Conservation (phyloP, 2,113 vertebrate genomes). For the Gracilinanus agilis region DNA sequence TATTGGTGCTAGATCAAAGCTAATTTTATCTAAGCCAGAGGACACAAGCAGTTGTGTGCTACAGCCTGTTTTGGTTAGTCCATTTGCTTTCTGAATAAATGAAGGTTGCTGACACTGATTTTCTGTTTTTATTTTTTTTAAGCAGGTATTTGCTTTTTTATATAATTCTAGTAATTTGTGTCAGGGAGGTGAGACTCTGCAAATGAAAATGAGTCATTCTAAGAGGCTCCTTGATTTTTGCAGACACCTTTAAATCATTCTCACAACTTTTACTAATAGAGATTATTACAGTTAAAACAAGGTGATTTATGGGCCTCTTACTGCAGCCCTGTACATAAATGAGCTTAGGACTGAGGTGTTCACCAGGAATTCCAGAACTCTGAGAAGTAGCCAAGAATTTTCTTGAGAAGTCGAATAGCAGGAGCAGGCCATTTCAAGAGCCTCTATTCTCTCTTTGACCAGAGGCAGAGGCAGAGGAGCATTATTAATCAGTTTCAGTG, state of each 20-base stretch:
- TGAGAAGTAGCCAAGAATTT: slow-evolving; percentile 17
- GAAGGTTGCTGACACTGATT: neutral
- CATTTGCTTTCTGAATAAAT: neutral
- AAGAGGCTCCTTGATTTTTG: neutral
- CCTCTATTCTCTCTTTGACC: neutral
- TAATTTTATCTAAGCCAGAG: neutral
- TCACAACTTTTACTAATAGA: neutral
- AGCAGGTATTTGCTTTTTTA: neutral
- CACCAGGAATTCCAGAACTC: neutral
- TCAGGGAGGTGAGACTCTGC: neutral
- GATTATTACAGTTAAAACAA: slow-evolving; percentile 32
- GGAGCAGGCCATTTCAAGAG: neutral
- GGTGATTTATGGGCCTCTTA: slow-evolving; percentile 37
- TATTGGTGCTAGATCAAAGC: neutral
- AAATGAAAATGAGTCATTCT: neutral
- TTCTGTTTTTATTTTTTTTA: too few relatives aligned
- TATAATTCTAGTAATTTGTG: neutral
- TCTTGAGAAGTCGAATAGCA: slow-evolving; percentile 27
- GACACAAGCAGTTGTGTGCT: neutral
- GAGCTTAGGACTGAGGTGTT: neutral
- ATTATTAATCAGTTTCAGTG: slow-evolving; percentile 10
- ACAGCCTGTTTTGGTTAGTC: neutral
- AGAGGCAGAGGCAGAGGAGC: neutral
- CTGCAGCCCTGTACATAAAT: neutral
- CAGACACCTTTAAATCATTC: slow-evolving; percentile 25